Conservation (phyloP, 2,888 invertebrate genomes). For the Cryptocephalus moraei region DNA sequence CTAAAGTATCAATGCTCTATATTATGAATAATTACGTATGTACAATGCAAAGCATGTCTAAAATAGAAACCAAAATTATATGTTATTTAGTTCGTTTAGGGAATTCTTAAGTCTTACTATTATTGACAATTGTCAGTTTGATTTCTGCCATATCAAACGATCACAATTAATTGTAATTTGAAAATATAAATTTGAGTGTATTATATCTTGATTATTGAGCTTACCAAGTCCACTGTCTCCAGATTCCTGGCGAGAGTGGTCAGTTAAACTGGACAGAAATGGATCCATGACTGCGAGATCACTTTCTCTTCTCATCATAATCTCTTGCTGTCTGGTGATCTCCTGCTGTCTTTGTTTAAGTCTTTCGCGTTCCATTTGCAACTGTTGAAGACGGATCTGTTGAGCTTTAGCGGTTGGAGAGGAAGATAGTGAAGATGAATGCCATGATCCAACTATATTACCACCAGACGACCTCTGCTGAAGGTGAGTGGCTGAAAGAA, state of each 20-base stretch:
- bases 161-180: slow-evolving; percentile 83
- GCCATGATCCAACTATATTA: slow-evolving; percentile 25
- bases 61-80: too few species aligned
- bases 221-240: slow-evolving; percentile 91
- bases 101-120: too few species aligned
- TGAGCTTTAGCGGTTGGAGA: slow-evolving; percentile 58
- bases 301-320: slow-evolving; percentile 57
- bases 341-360: slow-evolving; percentile 84
- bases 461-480: slow-evolving; percentile 34
- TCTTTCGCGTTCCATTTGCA: slow-evolving; percentile 81
- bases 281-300: slow-evolving; percentile 65
- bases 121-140: too few species aligned
- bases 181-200: slow-evolving; percentile 89
- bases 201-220: slow-evolving; percentile 78
- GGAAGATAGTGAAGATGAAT: slow-evolving; percentile 37
- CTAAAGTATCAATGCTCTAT: too few species aligned
- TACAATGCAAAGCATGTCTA: too few species aligned
- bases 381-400: slow-evolving; percentile 67
- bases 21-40: too few species aligned
- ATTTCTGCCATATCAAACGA: too few species aligned
- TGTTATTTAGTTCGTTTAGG: too few species aligned
- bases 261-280: slow-evolving; percentile 69
- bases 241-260: slow-evolving; percentile 90
- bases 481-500: slow-evolving; percentile 45
- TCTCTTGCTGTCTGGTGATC: slow-evolving; percentile 75